phyloP scores from a whole-genome alignment of 2,797 vertebrate genomes.

The Euphonia xanthogaster region DNA sequence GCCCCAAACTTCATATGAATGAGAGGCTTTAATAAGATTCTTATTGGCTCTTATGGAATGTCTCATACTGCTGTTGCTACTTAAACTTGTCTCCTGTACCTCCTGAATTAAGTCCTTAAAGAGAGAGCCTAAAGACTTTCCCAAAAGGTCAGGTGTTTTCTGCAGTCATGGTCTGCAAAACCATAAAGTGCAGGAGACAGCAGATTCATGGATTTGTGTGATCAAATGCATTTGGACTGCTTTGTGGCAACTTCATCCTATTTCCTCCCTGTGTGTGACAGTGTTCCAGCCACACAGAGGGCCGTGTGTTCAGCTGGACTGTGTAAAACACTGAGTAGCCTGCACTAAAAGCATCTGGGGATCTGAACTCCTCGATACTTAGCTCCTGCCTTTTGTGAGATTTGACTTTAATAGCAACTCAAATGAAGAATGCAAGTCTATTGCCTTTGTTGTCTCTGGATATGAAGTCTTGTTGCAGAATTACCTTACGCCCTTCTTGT shows the following conservation, averaged over 20 bases:
- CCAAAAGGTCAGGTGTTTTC: not conserved
- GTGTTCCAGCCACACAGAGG: not conserved
- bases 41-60: not conserved
- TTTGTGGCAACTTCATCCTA: not conserved
- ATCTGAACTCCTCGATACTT: not conserved
- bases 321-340: not conserved
- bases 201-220: not conserved
- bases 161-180: not conserved
- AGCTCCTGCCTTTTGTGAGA: not conserved
- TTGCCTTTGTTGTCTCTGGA: not conserved
- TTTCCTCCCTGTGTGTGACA: not conserved
- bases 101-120: not conserved
- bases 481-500: not conserved
- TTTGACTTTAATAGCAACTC: not conserved
- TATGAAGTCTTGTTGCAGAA: not conserved
- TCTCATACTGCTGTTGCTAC: not conserved
- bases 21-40: not conserved
- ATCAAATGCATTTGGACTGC: not conserved
- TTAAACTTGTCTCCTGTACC: not conserved
- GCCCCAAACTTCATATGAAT: accelerated
- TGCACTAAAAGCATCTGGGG: not conserved
- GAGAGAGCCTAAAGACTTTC: not conserved
- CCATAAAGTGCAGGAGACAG: not conserved
- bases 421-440: not conserved
- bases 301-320: not conserved